Conservation (phyloP, 2,797 vertebrate species). For the Pseudochirops cupreus region DNA sequence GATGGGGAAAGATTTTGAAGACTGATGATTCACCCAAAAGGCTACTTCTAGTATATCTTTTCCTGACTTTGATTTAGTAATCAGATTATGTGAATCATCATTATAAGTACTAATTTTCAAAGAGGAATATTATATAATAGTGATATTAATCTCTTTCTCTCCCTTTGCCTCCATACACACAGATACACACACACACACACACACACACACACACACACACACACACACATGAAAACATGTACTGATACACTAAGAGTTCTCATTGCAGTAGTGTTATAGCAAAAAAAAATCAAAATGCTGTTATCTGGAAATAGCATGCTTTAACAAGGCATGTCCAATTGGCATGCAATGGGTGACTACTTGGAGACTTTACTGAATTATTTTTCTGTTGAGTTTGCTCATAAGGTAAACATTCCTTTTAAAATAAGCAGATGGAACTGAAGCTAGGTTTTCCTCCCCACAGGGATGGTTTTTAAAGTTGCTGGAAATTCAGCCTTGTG, state of each 20-base stretch:
- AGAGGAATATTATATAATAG: not conserved
- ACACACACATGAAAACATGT: not conserved
- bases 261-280: not conserved
- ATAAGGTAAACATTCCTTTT: not conserved
- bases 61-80: not conserved
- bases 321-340: not conserved
- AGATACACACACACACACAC: not conserved
- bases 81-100: not conserved
- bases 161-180: not conserved
- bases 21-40: not conserved
- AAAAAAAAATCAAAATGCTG: slow-evolving; percentile 4
- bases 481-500: not conserved
- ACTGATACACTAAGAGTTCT: not conserved
- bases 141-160: slow-evolving; percentile 5
- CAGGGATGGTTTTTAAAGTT: not conserved
- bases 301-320: not conserved
- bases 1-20: not conserved
- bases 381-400: slow-evolving; percentile 5
- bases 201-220: too few relatives aligned
- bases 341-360: not conserved
- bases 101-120: not conserved
- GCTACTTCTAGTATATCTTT: not conserved
- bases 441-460: not conserved
- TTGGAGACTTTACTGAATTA: not conserved
- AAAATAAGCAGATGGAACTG: not conserved